These are phyloP conservation scores for Zhuqinia jingwanae DNA, from an alignment of 2,888 invertebrate species.

Conservation along the genomic window DNA sequence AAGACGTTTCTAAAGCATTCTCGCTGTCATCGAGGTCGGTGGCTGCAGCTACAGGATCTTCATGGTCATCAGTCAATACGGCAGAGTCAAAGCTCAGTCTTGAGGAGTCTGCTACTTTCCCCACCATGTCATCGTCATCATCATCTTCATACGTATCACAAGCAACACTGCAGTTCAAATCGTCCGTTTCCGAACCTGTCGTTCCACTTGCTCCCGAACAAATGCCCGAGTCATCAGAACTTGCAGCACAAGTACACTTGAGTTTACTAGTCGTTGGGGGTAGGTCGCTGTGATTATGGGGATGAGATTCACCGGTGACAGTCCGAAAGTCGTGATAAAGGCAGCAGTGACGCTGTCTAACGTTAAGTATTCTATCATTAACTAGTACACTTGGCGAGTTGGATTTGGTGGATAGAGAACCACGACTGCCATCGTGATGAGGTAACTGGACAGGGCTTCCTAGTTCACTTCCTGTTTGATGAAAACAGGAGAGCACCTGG, in stretches of 20 bases:
- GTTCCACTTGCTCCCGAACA: slow-evolving; percentile 77
- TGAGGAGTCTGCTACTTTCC: slow-evolving; percentile 65
- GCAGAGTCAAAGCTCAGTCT: slow-evolving; percentile 78
- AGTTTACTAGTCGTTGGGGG: slow-evolving; percentile 51
- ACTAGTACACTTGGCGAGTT: slow-evolving; percentile 70
- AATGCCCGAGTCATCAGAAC: slow-evolving; percentile 86
- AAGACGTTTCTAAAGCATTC: slow-evolving; percentile 64
- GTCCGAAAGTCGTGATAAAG: slow-evolving; percentile 71
- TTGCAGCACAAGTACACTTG: slow-evolving; percentile 81
- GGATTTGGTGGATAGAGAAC: slow-evolving; percentile 65
- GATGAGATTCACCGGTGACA: slow-evolving; percentile 68
- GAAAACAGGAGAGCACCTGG: slow-evolving; percentile 79
- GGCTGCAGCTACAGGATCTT: neutral
- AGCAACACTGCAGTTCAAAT: slow-evolving; percentile 73
- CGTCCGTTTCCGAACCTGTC: slow-evolving; percentile 75
- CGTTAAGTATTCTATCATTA: slow-evolving; percentile 73
- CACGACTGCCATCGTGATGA: slow-evolving; percentile 19
- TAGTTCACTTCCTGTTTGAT: slow-evolving; percentile 55
- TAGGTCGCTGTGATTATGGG: slow-evolving; percentile 42
- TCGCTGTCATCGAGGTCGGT: slow-evolving; percentile 51
- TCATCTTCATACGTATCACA: slow-evolving; percentile 75
- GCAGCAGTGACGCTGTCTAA: slow-evolving; percentile 74
- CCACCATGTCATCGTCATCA: slow-evolving; percentile 70
- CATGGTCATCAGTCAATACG: slow-evolving; percentile 73
- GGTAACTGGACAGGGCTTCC: slow-evolving; percentile 73